Evolutionary conservation across 2,113 vertebrate genomes (phyloP), one percentile per base, ranked within the genome.

Genomic region (Diglossa brunneiventris): DNA sequence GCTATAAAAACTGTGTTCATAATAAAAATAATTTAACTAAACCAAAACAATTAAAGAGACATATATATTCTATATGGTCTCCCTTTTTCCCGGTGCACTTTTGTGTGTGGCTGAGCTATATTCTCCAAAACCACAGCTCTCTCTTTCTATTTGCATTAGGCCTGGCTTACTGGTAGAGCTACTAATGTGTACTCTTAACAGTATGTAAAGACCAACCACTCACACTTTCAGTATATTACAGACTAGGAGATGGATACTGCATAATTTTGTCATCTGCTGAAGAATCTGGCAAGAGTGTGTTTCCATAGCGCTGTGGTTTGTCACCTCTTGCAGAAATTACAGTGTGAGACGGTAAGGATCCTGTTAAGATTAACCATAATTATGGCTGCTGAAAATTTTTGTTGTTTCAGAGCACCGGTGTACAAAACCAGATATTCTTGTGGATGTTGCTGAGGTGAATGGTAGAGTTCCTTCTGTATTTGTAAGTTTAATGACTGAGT

Each of bases 311-410:
- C 10, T 58, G 6, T 7, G 28, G 11, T 74, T 74, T 74, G 27
- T 70, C 0, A 0, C 6, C 15, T 82, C 42, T 37, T 87, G 61
- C 11, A 41, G 27, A 53, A 72, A 9, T 3, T 42, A 3, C 2
- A 10, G 2, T 18, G 6, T 50, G 64, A 53, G 31, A 13, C 6
- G 82, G 7, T 56, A 75, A 74, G n/a, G 11, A n/a, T 79, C 46
- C 41, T 22, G 21, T 46, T 47, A 69, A 61, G 23, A 12, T 61
- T 23, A 77, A 28, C 8, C 24, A 19, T 19, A 50, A 30, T 52
- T 47, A 69, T 28, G 11, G 7, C 8, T 87, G 49, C n/a, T 79
- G 30, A 72, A 63, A 59, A 7, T 31, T n/a, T 46, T 53, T 13
- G 6, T 39, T 59, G 6, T 47, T 87, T 18, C 23, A 74, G 50